phyloP scores from a whole-genome alignment of 2,113 vertebrate species.

The Toxotes jaculatrix region DNA sequence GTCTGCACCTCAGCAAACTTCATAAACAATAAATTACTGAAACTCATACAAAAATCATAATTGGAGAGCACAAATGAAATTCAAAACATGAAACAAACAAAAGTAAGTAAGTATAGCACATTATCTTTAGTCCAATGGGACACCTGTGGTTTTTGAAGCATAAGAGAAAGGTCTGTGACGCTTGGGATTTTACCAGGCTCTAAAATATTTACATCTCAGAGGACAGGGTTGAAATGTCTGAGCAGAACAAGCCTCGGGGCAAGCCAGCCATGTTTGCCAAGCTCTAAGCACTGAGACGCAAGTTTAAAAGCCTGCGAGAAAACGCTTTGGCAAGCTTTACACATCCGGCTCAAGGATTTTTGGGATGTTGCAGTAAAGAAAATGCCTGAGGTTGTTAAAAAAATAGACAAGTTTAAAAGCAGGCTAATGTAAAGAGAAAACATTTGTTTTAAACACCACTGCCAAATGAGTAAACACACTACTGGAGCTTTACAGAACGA shows the following conservation, averaged over 20 bases:
- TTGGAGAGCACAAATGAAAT: not conserved
- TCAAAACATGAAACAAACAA: not conserved
- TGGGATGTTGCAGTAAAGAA: not conserved
- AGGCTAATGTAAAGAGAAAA: conserved; percentile 34
- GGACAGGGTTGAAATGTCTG: conserved; percentile 48
- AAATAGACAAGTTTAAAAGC: conserved; percentile 32
- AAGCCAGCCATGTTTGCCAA: conserved; percentile 40
- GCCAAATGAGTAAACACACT: conserved; percentile 3
- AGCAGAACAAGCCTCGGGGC: conserved; percentile 54
- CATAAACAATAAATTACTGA: not conserved
- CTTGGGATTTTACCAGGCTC: conserved; percentile 21
- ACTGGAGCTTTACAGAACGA: not conserved
- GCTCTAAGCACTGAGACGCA: conserved; percentile 5
- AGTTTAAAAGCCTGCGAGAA: conserved; percentile 33
- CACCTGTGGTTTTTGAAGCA: conserved; percentile 19
- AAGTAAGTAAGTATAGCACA: not conserved
- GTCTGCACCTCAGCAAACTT: not conserved
- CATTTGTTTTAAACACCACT: conserved; percentile 8
- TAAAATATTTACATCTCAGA: conserved; percentile 66
- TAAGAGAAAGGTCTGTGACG: not conserved
- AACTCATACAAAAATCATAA: not conserved
- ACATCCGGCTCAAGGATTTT: conserved; percentile 35
- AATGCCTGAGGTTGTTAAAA: conserved; percentile 20
- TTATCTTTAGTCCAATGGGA: conserved; percentile 5
- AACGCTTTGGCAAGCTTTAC: conserved; percentile 20